phyloP scores from a whole-genome alignment of 2,888 invertebrate species.

The Hyposoter dolosus region DNA sequence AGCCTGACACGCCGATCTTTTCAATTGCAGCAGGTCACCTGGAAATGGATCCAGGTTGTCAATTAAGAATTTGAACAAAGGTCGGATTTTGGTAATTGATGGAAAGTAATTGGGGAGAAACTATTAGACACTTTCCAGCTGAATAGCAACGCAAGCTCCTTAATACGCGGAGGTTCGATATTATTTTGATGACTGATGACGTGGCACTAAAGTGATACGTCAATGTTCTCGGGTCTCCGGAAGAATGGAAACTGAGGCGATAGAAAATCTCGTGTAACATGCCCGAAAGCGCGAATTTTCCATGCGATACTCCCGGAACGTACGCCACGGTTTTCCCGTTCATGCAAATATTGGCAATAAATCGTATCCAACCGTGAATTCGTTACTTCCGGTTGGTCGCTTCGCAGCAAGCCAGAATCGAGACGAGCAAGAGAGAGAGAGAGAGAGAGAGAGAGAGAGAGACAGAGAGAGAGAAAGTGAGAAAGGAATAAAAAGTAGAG shows the following conservation, averaged over 20 bases:
- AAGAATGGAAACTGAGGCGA: constrained; percentile 23
- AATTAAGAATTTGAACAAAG: not conserved
- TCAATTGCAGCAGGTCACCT: not conserved
- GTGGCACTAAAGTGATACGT: constrained; percentile 16
- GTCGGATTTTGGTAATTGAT: not conserved
- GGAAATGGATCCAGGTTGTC: not conserved
- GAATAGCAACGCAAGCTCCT: not conserved
- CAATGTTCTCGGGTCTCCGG: not conserved
- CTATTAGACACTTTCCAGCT: not conserved
- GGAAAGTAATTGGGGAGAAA: not conserved
- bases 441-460: too few species aligned
- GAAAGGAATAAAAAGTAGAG: constrained; percentile 33
- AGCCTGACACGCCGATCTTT: not conserved
- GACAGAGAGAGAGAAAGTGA: constrained; percentile 49
- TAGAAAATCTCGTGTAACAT: constrained; percentile 64
- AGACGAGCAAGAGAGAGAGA: constrained; percentile 43
- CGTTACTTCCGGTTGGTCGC: constrained; percentile 81
- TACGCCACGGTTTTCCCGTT: constrained; percentile 76
- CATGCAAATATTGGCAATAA: constrained; percentile 81
- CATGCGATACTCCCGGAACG: constrained; percentile 63
- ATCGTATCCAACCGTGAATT: constrained; percentile 81
- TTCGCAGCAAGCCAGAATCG: constrained; percentile 65
- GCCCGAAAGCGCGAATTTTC: constrained; percentile 61
- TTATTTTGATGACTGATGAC: constrained; percentile 20
- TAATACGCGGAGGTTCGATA: not conserved